phyloP scores from a whole-genome alignment of 2,888 invertebrate genomes.

The Eretmocerus hayati region DNA sequence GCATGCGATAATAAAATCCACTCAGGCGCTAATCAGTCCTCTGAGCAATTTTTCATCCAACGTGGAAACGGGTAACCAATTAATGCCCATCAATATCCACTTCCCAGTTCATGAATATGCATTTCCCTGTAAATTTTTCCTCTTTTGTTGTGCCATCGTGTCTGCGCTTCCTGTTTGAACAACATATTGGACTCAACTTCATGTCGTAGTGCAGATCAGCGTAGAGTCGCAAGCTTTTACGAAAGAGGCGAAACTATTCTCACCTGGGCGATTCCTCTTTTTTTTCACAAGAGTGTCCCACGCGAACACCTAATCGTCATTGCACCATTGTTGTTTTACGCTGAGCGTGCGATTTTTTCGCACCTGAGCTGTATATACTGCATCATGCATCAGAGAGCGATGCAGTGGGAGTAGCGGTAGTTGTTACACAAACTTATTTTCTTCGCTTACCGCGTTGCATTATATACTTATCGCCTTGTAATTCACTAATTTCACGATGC shows the following conservation, averaged over 20 bases:
- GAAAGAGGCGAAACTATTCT: constrained; percentile 15
- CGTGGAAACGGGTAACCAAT: no score
- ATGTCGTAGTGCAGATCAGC: no score
- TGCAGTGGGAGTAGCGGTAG: background rate
- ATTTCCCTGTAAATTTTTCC: no score
- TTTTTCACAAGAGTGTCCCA: background rate
- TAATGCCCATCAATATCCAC: no score
- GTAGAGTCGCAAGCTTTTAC: background rate
- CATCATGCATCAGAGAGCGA: background rate
- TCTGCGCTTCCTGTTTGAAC: no score
- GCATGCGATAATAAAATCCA: no score
- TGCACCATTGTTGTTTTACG: constrained; percentile 24
- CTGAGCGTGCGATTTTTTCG: constrained; percentile 17
- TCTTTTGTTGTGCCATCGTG: no score
- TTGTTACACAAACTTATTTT: constrained; percentile 23
- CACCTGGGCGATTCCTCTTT: constrained; percentile 1
- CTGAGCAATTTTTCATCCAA: no score
- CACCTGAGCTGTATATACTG: constrained; percentile 1
- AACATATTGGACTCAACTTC: no score
- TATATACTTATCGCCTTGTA: background rate
- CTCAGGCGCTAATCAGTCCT: no score
- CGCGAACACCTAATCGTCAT: constrained; percentile 21
- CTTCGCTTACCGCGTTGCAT: constrained; percentile 6
- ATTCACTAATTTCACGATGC: constrained; percentile 8
- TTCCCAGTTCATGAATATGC: no score